Base-by-base conservation (phyloP, 2,888 invertebrate genomes). In the Metopia argyrocephala region DNA sequence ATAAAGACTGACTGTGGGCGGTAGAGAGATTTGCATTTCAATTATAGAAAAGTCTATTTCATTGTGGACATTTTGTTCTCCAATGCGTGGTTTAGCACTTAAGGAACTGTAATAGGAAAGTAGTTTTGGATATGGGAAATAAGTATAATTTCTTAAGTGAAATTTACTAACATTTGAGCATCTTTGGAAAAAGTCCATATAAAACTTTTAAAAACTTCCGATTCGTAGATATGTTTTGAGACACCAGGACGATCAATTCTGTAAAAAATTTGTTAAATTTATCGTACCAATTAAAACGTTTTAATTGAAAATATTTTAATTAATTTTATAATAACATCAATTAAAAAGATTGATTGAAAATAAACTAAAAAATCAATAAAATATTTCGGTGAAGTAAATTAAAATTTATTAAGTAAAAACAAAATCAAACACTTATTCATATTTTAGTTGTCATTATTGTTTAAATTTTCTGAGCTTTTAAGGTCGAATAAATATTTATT, bases 21-120 rank as follows among this genome's bases (percentile, higher is more conserved):
- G 93, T 66, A 92, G 86, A 0, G 90, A 86, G 1, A 92, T 88
- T 66, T 89, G 87, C 84, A 92, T 86, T 52, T 90, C 87, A 76
- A 92, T 86, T 12, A 90, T 86, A 1, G 90, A 87, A 82, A 92
- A 92, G 18, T 90, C 87, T 2, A 92, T 89, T 82, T 91, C 91
- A 6, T 91, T 89, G 74, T 91, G 90, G 0, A 84, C 84, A 6
- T 84, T 84, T 69, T 87, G 89, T 25, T 82, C 91, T 64, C 85
- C 91, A 87, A 87, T 87, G 7, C 87, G 86, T 0, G 87, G 86
- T 57, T 89, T 89, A 12, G 88, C 87, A 79, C 86, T 87, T 2
- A 87, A 76, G 9, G 86, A 86, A 5, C 87, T 87, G 50, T 12
- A 54, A 71, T 20, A 5, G 12, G 54, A 73, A 28, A 61, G n/a